Conservation (phyloP, 1,140 invertebrate genomes). For the Coenobita brevimanus region DNA sequence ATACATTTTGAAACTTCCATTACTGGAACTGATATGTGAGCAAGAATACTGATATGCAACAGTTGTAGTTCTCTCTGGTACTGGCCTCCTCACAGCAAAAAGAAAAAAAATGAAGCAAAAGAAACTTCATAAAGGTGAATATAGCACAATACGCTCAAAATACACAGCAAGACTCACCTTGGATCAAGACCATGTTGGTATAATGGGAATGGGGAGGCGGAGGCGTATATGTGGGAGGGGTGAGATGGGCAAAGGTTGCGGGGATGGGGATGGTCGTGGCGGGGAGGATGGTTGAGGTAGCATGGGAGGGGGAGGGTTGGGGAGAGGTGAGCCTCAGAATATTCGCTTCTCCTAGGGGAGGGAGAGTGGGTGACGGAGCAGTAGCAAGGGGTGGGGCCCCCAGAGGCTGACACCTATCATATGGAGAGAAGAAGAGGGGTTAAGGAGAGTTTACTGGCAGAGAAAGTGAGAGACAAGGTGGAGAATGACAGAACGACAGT, state of each 20-base stretch:
- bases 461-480: not conserved
- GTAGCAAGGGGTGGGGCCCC: not conserved
- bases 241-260: not conserved
- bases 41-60: too few relatives aligned
- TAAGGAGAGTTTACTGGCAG: too few relatives aligned
- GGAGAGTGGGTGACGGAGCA: not conserved
- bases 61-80: too few relatives aligned
- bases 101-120: not conserved
- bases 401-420: not conserved
- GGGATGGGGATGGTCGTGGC: slow-evolving; percentile 14
- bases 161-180: slow-evolving; percentile 34
- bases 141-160: not conserved
- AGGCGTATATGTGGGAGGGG: slow-evolving; percentile 49
- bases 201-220: slow-evolving; percentile 40
- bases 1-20: too few relatives aligned
- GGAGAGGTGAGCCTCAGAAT: slow-evolving; percentile 55
- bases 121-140: not conserved
- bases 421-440: not conserved
- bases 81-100: too few relatives aligned
- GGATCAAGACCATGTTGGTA: slow-evolving; percentile 15
- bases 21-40: too few relatives aligned
- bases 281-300: slow-evolving; percentile 15
- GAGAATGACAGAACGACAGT: not conserved
- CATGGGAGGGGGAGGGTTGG: slow-evolving; percentile 46
- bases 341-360: not conserved